These are phyloP conservation scores for Nannobrachium achirus DNA, from an alignment of 2,113 vertebrate species.

Conservation along the genomic window DNA sequence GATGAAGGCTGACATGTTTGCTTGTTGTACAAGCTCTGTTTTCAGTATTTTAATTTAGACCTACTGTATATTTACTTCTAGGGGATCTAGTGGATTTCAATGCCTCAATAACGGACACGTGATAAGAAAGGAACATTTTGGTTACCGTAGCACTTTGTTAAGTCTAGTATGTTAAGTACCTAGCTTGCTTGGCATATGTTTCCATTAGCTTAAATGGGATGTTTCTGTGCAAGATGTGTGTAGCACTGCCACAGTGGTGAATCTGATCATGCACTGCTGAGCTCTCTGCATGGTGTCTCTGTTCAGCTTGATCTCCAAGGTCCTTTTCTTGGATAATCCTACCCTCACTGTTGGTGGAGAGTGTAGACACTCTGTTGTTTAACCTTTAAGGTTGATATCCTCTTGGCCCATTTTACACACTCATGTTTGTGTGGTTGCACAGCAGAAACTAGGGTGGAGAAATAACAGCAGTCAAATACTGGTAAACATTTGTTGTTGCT, in stretches of 20 bases:
- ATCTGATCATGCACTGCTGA: conserved; percentile 3
- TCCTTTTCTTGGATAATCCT: conserved; percentile 51
- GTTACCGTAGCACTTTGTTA: no score
- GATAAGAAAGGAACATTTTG: no score
- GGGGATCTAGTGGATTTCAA: no score
- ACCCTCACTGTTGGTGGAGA: conserved; percentile 24
- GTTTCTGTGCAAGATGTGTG: neutral
- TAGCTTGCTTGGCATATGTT: neutral
- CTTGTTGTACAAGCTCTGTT: no score
- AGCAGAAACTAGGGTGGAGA: neutral
- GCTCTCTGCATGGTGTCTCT: conserved; percentile 3
- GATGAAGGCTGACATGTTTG: no score
- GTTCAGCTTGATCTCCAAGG: conserved; percentile 27
- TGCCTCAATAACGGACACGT: no score
- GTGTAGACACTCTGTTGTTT: conserved; percentile 12
- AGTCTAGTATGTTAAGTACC: neutral
- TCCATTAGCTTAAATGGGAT: neutral
- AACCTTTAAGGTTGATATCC: conserved; percentile 15
- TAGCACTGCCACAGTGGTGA: neutral
- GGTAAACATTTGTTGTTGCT: neutral
- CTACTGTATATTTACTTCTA: no score
- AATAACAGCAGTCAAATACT: neutral
- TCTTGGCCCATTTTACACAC: neutral
- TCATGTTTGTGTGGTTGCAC: neutral
- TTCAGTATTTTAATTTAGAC: no score